Evolutionary conservation across 1,140 invertebrate species (phyloP), one percentile per base, ranked within the genome.

Genomic region (Daktulosphaira vitifoliae): DNA sequence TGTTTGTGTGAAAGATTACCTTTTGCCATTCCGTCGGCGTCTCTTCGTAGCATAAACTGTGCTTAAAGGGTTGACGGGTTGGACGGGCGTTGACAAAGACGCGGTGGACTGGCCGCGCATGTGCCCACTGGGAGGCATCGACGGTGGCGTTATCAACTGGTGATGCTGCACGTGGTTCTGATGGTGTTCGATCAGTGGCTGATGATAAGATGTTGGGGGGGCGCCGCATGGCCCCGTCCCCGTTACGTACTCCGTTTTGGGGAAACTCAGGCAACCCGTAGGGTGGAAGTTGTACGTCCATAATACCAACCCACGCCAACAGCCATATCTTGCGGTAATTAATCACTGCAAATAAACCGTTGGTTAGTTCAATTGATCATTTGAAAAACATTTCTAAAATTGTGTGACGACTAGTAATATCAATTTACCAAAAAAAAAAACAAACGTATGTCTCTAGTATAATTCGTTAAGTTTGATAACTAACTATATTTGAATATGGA

Each of bases 1-100:
- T 25, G 50, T 33, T 7, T 52, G 13, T 6, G 18, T 15, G 20
- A 23, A 11, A 2, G 26, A 80, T 78, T 78, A 96, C 92, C 90
- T 95, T 81, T 96, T 96, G 69, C 91, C 92, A 77, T 94, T 96
- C 71, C 92, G 80, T 72, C 92, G 79, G 73, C 92, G 80, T 71
- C 92, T 77, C 76, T 96, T 96, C 65, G 92, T 96, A 65, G 92
- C 92, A 76, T 96, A 96, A 72, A 95, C 92, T 70, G 92, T 95
- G 67, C 90, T 89, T 69, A 93, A 82, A 72, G 93, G 90, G 78
- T 88, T 92, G 80, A 90, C 87, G 68, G 77, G 76, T 65, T 78
- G 74, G 68, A 76, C 64, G 7, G 50, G 33, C 15, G 37, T 42
- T 69, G 71, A 64, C 44, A 67, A 42, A 39, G 71, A 71, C 54